Conservation (phyloP, 2,888 invertebrate species). For the Scaptomyza polygonia region DNA sequence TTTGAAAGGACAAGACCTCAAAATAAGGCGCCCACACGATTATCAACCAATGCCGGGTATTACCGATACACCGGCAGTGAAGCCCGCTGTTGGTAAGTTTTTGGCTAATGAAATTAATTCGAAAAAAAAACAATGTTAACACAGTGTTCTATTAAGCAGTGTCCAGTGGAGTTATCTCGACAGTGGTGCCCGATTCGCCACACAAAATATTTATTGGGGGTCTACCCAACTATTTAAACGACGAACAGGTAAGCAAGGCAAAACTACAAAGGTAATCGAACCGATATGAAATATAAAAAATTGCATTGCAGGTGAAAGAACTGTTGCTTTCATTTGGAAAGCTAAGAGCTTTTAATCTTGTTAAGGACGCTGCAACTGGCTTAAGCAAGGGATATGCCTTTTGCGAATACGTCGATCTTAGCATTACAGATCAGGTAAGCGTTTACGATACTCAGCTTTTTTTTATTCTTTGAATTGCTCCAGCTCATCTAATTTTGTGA, state of each 20-base stretch:
- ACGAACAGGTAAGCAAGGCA: slow-evolving; percentile 94
- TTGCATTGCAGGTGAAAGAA: slow-evolving; percentile 94
- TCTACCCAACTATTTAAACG: slow-evolving; percentile 98
- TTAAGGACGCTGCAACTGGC: slow-evolving; percentile 99
- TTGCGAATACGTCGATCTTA: slow-evolving; percentile 98
- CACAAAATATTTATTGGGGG: slow-evolving; percentile 99
- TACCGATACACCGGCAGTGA: slow-evolving; percentile 94
- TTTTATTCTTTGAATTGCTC: too few species aligned
- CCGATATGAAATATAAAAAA: background rate
- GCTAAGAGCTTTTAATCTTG: slow-evolving; percentile 98
- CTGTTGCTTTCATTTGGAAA: slow-evolving; percentile 99
- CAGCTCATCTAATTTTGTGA: background rate
- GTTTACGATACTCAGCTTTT: too few species aligned
- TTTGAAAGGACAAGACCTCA: slow-evolving; percentile 98
- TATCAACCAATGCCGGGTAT: slow-evolving; percentile 99
- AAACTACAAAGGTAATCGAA: background rate
- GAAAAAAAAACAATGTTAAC: background rate
- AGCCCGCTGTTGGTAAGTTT: slow-evolving; percentile 90
- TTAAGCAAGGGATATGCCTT: slow-evolving; percentile 99
- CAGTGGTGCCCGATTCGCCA: slow-evolving; percentile 98
- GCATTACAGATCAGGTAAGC: slow-evolving; percentile 97
- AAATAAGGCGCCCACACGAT: slow-evolving; percentile 98
- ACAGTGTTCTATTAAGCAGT: slow-evolving; percentile 32
- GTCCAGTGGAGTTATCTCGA: slow-evolving; percentile 91
- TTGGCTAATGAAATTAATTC: background rate